Base-by-base conservation (phyloP, 2,113 vertebrate species). In the Perca fluviatilis region DNA sequence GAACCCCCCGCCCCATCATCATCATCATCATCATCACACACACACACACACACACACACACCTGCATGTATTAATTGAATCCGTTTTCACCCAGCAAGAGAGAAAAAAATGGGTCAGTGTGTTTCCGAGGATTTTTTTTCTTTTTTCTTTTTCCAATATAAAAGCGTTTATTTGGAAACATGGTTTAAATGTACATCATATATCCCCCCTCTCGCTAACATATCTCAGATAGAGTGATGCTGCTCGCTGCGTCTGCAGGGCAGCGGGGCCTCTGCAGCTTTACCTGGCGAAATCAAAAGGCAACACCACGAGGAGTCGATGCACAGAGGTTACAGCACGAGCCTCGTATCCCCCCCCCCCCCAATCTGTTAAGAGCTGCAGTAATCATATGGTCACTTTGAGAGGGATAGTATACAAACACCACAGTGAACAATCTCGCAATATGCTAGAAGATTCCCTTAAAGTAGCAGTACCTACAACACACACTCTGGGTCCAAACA, bases 141-240 rank as follows among this genome's bases (percentile, higher is more conserved):
- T 1, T 65, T 53, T 61, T 43, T 27, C 3, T 78, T 84, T 77
- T 83, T 79, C 63, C 60, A 71, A 90, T 90, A 93, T 86, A 94
- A 93, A 94, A 92, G 57, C 58, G 69, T 95, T 93, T 93, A 95
- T 94, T 94, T 90, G 80, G 82, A 93, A 91, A 93, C 82, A 90
- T 81, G 79, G 76, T 91, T 83, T 70, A 79, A 81, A 89, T 86
- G 80, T 85, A 93, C 89, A 93, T 43, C 47, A 68, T 79, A 75
- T 63, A 63, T 58, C 27, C 27, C 27, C 27, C 27, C 27, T 8
- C 8, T 36, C 10, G 21, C 61, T 46, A 9, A 79, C 33, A 68
- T 23, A 30, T 40, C 25, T 65, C 76, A 61, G 49, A 71, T 50
- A 60, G 60, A 61, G 50, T 54, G 68, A 67, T 75, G 71, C 19